These are phyloP conservation scores for Protonibea diacanthus DNA, from an alignment of 2,797 vertebrate species.

Conservation along the genomic window DNA sequence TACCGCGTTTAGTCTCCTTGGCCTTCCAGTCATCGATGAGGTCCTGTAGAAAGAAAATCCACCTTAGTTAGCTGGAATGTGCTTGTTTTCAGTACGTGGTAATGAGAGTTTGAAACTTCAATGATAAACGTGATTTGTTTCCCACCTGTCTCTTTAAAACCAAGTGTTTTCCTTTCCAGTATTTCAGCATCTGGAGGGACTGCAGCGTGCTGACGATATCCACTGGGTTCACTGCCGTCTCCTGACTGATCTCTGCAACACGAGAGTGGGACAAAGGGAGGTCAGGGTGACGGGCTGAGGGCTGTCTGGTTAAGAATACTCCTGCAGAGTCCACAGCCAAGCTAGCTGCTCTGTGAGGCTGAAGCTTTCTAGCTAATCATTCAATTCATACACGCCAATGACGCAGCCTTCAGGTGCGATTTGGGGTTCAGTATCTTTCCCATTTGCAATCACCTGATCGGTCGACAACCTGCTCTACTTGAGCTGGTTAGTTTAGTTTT, in stretches of 20 bases:
- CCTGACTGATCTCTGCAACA: slow-evolving; percentile 95
- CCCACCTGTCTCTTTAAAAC: slow-evolving; percentile 96
- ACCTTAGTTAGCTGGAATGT: background rate
- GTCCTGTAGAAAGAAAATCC: slow-evolving; percentile 84
- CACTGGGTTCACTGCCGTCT: slow-evolving; percentile 96
- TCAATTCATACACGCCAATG: too few species aligned
- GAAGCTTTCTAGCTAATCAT: too few species aligned
- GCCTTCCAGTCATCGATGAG: slow-evolving; percentile 98
- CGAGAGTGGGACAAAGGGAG: background rate
- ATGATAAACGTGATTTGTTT: background rate
- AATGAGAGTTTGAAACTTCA: too few species aligned
- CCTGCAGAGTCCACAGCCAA: too few species aligned
- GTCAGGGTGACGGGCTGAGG: background rate
- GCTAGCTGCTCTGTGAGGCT: too few species aligned
- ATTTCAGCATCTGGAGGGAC: slow-evolving; percentile 98
- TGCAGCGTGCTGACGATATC: slow-evolving; percentile 98
- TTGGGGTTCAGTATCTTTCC: too few species aligned
- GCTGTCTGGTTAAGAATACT: background rate
- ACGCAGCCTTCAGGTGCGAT: too few species aligned
- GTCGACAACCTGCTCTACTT: too few species aligned
- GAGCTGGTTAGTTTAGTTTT: too few species aligned
- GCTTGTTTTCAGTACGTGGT: too few species aligned
- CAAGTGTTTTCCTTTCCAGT: slow-evolving; percentile 98
- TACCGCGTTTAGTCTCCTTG: slow-evolving; percentile 96
- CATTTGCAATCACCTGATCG: too few species aligned